Percentiles rank a stretch among this genome's conserved stretches.
These are phyloP conservation scores for Achlya flavicornis DNA, from an alignment of 2,888 invertebrate species.

Conservation along the genomic window DNA sequence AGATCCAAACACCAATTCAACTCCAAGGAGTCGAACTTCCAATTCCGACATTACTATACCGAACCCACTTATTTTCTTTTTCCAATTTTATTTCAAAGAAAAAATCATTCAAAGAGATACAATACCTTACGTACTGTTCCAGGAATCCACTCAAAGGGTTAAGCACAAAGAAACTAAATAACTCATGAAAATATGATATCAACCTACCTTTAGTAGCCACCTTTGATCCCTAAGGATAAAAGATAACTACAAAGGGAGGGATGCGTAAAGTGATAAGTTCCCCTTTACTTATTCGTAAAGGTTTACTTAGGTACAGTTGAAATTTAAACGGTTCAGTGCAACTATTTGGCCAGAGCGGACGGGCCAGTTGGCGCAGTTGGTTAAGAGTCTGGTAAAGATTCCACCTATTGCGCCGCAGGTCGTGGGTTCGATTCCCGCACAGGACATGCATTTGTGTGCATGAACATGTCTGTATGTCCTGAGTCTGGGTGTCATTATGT, in stretches of 20 bases:
- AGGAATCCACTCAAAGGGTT: conserved; percentile 3
- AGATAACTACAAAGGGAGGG: background rate
- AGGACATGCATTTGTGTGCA: no score
- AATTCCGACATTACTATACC: background rate
- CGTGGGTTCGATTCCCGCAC: no score
- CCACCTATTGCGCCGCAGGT: no score
- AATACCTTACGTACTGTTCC: conserved; percentile 1
- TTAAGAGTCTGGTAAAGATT: no score
- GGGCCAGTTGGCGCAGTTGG: no score
- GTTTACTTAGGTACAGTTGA: background rate
- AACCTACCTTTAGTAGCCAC: background rate
- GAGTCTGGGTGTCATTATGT: no score
- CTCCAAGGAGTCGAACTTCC: background rate
- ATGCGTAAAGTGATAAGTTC: background rate
- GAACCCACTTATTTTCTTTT: conserved; percentile 3
- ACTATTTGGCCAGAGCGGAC: no score
- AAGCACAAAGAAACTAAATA: background rate
- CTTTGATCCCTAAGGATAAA: conserved; percentile 12
- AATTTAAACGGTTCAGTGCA: background rate
- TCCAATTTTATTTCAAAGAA: conserved; percentile 1
- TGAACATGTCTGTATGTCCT: no score
- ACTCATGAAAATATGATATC: conserved; percentile 9
- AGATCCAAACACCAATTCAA: background rate
- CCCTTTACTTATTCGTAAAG: conserved; percentile 3
- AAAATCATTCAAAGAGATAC: conserved; percentile 1